phyloP scores from a whole-genome alignment of 2,888 invertebrate genomes.

The Helleia helle region DNA sequence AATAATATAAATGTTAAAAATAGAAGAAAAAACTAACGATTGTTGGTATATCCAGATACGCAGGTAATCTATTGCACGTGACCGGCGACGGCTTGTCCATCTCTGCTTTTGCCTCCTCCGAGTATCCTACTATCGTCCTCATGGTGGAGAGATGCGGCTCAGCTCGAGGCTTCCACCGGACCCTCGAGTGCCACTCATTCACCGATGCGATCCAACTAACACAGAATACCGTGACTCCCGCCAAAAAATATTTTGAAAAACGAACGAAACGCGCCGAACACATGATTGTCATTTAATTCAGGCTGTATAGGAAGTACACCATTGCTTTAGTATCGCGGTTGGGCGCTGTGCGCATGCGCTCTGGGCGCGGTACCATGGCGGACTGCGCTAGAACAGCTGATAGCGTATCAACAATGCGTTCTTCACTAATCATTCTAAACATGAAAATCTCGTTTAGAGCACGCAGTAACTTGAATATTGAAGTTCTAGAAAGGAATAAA shows the following conservation, averaged over 20 bases:
- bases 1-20: conserved; percentile 7
- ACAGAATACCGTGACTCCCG: conserved; percentile 54
- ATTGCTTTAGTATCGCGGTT: conserved; percentile 23
- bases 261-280: conserved; percentile 41
- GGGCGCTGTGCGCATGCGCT: conserved; percentile 32
- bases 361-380: conserved; percentile 56
- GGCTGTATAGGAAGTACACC: conserved; percentile 3
- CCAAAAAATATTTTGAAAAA: conserved; percentile 49
- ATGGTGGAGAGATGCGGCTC: conserved; percentile 44
- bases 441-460: too few relatives aligned
- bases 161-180: conserved; percentile 36
- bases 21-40: conserved; percentile 37
- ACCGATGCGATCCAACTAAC: conserved; percentile 62
- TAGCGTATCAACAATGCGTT: conserved; percentile 66
- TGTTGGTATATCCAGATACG: conserved; percentile 40
- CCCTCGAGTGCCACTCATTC: conserved; percentile 50
- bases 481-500: too few relatives aligned
- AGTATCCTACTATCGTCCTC: conserved; percentile 76
- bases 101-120: conserved; percentile 69
- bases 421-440: conserved; percentile 64
- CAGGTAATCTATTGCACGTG: conserved; percentile 51
- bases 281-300: not conserved
- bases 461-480: too few relatives aligned
- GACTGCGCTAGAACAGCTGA: conserved; percentile 68
- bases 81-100: conserved; percentile 60